A percentile compares a stretch with the other conserved stretches of the same genome.
Conservation (phyloP, 2,113 vertebrate species). For the Phylloscopus trochilus region DNA sequence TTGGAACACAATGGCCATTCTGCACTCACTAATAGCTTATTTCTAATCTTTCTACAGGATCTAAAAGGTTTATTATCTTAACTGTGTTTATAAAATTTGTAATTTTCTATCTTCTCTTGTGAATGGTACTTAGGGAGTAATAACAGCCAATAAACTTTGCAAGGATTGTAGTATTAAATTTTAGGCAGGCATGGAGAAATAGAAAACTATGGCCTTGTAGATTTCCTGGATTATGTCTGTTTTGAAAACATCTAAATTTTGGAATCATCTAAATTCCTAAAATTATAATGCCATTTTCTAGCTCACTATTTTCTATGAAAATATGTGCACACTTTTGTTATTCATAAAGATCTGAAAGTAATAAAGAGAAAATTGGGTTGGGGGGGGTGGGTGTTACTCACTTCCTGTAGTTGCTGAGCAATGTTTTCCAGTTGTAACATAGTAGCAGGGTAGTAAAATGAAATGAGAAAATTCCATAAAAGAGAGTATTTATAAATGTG, state of each 20-base stretch:
- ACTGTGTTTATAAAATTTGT: neutral
- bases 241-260: neutral
- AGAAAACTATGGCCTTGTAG: neutral
- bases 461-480: neutral
- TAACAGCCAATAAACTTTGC: neutral
- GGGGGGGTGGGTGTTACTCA: fast-evolving
- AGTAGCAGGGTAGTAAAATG: neutral
- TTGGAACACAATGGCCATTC: neutral
- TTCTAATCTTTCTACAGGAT: neutral
- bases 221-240: neutral
- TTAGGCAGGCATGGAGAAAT: neutral
- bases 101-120: neutral
- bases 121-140: neutral
- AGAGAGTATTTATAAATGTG: neutral
- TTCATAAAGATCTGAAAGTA: neutral
- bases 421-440: neutral
- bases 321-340: neutral
- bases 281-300: neutral
- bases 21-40: neutral
- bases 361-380: neutral
- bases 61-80: neutral
- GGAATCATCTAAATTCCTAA: neutral
- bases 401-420: neutral
- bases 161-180: neutral
- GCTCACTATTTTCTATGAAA: neutral